phyloP scores from a whole-genome alignment of 1,140 invertebrate genomes.

The Mamestra configurata region DNA sequence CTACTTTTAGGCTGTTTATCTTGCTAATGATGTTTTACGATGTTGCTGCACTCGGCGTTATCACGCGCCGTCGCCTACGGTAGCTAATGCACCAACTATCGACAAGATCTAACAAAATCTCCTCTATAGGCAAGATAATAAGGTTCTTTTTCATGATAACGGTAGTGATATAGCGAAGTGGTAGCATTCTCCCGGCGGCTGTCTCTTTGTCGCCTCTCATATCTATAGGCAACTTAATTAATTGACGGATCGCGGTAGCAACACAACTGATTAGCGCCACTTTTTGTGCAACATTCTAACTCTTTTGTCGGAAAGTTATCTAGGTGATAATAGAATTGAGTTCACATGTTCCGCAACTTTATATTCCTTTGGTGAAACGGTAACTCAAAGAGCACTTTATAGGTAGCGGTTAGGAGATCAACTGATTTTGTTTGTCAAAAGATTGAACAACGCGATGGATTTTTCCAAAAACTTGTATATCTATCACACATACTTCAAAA shows the following conservation, averaged over 20 bases:
- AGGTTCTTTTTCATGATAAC: slow-evolving; percentile 55
- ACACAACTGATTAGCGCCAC: slow-evolving; percentile 70
- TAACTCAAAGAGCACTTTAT: neutral
- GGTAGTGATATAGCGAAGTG: slow-evolving; percentile 62
- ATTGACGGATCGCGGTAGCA: slow-evolving; percentile 85
- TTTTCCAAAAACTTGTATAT: neutral
- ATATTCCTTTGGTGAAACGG: slow-evolving; percentile 27
- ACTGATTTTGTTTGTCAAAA: slow-evolving; percentile 1
- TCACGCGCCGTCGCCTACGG: slow-evolving; percentile 80
- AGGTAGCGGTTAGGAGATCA: slow-evolving; percentile 22
- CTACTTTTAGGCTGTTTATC: slow-evolving; percentile 84
- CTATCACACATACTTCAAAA: neutral
- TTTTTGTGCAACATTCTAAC: slow-evolving; percentile 79
- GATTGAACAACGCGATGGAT: neutral
- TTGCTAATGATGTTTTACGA: slow-evolving; percentile 87
- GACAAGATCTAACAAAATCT: slow-evolving; percentile 55
- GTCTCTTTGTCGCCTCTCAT: slow-evolving; percentile 82
- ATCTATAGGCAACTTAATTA: slow-evolving; percentile 82
- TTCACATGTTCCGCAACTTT: slow-evolving; percentile 47
- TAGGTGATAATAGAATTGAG: slow-evolving; percentile 64
- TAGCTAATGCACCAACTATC: slow-evolving; percentile 72
- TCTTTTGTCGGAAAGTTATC: slow-evolving; percentile 81
- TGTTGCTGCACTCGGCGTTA: slow-evolving; percentile 76
- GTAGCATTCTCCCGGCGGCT: slow-evolving; percentile 73
- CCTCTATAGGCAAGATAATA: slow-evolving; percentile 59